Percentiles rank a stretch among this genome's conserved stretches.
phyloP scores from a whole-genome alignment of 2,797 vertebrate genomes.

The Notolepis coatsorum region DNA sequence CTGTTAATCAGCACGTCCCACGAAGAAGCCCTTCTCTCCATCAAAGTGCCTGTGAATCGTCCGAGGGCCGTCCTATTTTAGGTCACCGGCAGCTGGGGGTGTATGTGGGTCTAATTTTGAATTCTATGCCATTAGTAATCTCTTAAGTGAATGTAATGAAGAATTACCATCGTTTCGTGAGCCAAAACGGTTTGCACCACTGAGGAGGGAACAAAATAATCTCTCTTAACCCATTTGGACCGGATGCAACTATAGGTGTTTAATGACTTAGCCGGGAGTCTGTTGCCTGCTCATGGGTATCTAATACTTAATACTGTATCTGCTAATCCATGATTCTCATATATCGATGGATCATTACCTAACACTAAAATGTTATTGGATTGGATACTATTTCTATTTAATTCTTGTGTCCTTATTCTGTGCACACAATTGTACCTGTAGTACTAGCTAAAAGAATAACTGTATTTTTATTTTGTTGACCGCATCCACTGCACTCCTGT shows the following conservation, averaged over 20 bases:
- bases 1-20: conserved; percentile 5
- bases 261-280: conserved; percentile 53
- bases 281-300: conserved; percentile 36
- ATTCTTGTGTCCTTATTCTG: neutral
- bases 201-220: conserved; percentile 44
- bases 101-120: conserved; percentile 33
- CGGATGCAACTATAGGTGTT: no score
- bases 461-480: conserved; percentile 41
- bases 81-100: conserved; percentile 26
- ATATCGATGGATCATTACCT: conserved; percentile 37
- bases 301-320: conserved; percentile 4
- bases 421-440: neutral
- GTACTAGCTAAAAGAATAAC: conserved; percentile 20
- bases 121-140: conserved; percentile 51
- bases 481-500: conserved; percentile 54
- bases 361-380: neutral
- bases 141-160: conserved; percentile 59
- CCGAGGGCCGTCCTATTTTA: conserved; percentile 31
- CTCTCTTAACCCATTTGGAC: no score
- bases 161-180: conserved; percentile 43
- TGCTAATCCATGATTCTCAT: conserved; percentile 37
- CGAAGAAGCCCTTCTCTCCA: conserved; percentile 26
- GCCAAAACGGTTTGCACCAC: conserved; percentile 36
- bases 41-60: conserved; percentile 19
- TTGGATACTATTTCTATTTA: neutral